phyloP scores from a whole-genome alignment of 2,888 invertebrate genomes.

The Ophion ellenae region DNA sequence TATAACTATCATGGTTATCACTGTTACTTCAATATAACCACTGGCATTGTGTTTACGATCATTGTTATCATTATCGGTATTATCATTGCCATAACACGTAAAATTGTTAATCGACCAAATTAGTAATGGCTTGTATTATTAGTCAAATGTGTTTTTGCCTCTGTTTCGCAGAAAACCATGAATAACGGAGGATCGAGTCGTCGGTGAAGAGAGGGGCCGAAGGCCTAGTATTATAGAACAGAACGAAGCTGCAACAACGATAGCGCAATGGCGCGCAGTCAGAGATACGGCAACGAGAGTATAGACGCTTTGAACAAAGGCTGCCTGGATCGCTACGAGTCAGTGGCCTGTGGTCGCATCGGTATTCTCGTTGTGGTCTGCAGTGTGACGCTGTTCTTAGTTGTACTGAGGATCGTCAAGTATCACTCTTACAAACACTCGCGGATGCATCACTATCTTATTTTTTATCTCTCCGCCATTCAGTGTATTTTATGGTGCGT shows the following conservation, averaged over 20 bases:
- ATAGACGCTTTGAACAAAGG: constrained; percentile 83
- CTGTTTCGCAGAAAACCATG: too few species aligned
- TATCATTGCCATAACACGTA: too few species aligned
- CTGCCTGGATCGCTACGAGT: constrained; percentile 83
- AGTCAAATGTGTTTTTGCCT: neutral
- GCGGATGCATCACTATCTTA: constrained; percentile 84
- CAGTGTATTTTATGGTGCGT: constrained; percentile 84
- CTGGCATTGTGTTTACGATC: neutral
- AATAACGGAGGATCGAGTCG: too few species aligned
- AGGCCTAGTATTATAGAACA: neutral
- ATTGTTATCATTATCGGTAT: neutral
- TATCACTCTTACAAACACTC: constrained; percentile 84
- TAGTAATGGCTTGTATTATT: too few species aligned
- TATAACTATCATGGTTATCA: too few species aligned
- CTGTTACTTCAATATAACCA: neutral
- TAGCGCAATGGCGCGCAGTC: constrained; percentile 72
- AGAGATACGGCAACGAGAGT: constrained; percentile 81
- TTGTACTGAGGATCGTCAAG: constrained; percentile 81
- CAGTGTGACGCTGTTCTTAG: constrained; percentile 81
- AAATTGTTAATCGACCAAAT: too few species aligned
- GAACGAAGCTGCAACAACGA: constrained; percentile 1
- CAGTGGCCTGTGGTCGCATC: constrained; percentile 84
- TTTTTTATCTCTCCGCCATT: constrained; percentile 84
- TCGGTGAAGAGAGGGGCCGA: neutral
- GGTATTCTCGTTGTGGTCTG: constrained; percentile 82